Evolutionary conservation across 2,113 vertebrate genomes (phyloP), one percentile per base, ranked within the genome.

Genomic region (Ondatra zibethicus): DNA sequence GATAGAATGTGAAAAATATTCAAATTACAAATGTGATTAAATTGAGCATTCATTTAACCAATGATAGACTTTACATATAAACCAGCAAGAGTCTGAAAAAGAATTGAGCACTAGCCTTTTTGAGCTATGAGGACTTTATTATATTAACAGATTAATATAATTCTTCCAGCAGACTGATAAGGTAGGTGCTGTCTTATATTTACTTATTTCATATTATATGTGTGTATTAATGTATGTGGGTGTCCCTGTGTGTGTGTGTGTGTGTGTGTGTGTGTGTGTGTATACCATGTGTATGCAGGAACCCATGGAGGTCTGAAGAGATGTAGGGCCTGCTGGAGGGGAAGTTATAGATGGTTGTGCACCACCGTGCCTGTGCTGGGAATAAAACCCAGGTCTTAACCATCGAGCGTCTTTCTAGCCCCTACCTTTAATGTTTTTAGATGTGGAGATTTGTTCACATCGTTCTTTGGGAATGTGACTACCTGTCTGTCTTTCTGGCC

Each of bases 1-100:
- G 78, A 72, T 52, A 66, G 19, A 82, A 25, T 61, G 17, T 77
- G 29, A 61, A 23, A 77, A 52, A 78, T 66, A 55, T 7, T 29
- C 21, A 39, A 17, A 77, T 68, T 66, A 61, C 12, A 75, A 31
- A 58, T 76, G 88, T 73, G 61, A 45, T 77, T 65, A 77, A 45
- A 45, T 13, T 86, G 92, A n/a, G 31, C 31, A n/a, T 68, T 94
- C 10, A 36, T 93, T 81, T 92, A 91, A 65, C 72, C 87, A 33
- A 16, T 39, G n/a, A 81, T 7, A 36, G 3, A 55, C n/a, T 55
- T 91, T 23, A 55, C 29, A 0, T 52, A 33, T 36, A 70, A 31
- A 36, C n/a, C n/a, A 72, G 23, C 2, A 27, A 86, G 45, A 45
- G 27, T 63, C 70, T 52, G 88, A 92, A 84, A 23, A 65, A 77